A percentile compares a stretch with the other conserved stretches of the same genome.
phyloP scores from a whole-genome alignment of 2,113 vertebrate species.

The Gymnorhina tibicen region DNA sequence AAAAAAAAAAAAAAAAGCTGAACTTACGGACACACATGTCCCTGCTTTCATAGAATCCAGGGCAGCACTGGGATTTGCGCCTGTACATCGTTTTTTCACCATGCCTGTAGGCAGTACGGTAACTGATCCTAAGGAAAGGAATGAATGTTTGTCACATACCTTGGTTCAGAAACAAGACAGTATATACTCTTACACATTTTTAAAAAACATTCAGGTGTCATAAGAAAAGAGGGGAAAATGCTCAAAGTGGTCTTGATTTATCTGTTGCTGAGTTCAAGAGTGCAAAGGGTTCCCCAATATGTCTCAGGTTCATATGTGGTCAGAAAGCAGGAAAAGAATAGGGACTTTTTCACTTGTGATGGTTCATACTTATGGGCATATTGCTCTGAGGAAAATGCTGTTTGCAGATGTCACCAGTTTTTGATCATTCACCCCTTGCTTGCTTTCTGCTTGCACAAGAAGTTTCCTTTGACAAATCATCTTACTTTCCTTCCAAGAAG shows the following conservation, averaged over 20 bases:
- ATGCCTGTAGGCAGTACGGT: slow-evolving; percentile 89
- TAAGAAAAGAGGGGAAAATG: neutral
- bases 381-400: neutral
- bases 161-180: neutral
- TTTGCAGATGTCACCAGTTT: neutral
- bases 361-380: neutral
- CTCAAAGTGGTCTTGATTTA: neutral
- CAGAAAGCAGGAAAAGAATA: neutral
- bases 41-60: slow-evolving; percentile 89
- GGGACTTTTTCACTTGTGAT: neutral
- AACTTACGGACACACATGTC: slow-evolving; percentile 94
- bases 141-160: neutral
- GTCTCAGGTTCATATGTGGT: neutral
- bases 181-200: neutral
- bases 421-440: neutral
- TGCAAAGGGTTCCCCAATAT: neutral
- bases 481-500: neutral
- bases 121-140: slow-evolving; percentile 83
- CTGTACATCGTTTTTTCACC: slow-evolving; percentile 96
- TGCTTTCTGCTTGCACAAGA: neutral
- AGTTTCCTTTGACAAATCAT: neutral
- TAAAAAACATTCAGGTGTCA: neutral
- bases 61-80: slow-evolving; percentile 94
- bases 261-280: neutral
- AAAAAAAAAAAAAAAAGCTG: neutral